Base-by-base conservation (phyloP, 2,888 invertebrate species). In the Cheilosia vulpina region DNA sequence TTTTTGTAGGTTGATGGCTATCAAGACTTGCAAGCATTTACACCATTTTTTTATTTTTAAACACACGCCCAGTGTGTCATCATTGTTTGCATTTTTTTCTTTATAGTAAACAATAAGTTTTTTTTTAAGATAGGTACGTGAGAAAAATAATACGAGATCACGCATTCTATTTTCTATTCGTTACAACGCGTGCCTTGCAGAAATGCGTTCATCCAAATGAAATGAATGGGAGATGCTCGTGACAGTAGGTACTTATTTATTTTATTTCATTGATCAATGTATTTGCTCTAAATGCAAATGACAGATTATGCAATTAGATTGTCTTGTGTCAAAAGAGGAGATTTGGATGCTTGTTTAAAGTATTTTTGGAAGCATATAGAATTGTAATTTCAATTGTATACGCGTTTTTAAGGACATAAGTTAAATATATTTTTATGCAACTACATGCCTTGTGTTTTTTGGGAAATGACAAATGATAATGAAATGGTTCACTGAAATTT, bases 241-340 rank as follows among this genome's bases (percentile, higher is more conserved):
- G 21, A 38, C 38, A 38, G 38, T 4, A 4, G 24, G 55, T n/a
- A 6, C 53, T 53, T 66, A 53, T n/a, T 53, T 53, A 68, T 68
- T 43, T 55, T 55, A 68, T 68, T 68, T 31, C 31, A 68, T 68
- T 55, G 19, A 68, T 15, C 45, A 69, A 69, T 45, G 55, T 31
- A 57, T 43, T 45, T 21, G 43, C 43, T 45, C 19, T 27, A 9
- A 4, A 31, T 19, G 57, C 45, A 45, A 57, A 69, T 38, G 3
- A 11, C 11, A 9, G 38, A 38, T 31, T 31, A 9, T 38, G 38
- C 1, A 11, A 38, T 38, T 11, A 38, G 11, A 38, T 13, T 38
- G 38, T 38, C 13, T 38, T 38, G 38, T 38, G 38, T 38, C 4
- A 38, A 38, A 38, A 38, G 38, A 38, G 13, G 38, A 38, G 38